A percentile compares a stretch with the other conserved stretches of the same genome.
Evolutionary conservation across 2,113 vertebrate genomes (phyloP).

Genomic region (Vombatus ursinus): DNA sequence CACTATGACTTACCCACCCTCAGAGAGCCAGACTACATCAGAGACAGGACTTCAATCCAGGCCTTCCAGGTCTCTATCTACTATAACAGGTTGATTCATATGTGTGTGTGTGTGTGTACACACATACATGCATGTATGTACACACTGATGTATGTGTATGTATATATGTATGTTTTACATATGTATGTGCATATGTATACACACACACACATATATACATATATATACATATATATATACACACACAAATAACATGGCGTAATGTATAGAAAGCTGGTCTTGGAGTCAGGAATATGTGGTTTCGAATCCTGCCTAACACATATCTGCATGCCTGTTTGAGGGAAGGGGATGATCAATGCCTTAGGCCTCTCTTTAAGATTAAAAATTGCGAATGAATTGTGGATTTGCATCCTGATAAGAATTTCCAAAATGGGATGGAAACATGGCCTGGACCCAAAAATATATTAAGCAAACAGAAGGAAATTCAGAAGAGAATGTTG

Average conservation of each 20-base stretch:
- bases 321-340: not conserved
- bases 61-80: not conserved
- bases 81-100: not conserved
- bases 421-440: not conserved
- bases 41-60: not conserved
- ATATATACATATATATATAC: too few relatives aligned
- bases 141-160: too few relatives aligned
- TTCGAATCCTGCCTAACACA: not conserved
- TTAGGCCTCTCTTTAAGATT: not conserved
- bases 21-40: not conserved
- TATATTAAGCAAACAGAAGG: not conserved
- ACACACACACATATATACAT: too few relatives aligned
- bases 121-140: too few relatives aligned
- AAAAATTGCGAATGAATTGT: not conserved
- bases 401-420: not conserved
- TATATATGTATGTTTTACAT: too few relatives aligned
- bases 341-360: not conserved
- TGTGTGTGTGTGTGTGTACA: not conserved
- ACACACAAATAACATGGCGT: too few relatives aligned
- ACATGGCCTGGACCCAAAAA: not conserved
- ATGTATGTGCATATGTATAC: not conserved
- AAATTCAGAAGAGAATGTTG: not conserved
- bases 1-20: not conserved
- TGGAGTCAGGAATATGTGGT: not conserved
- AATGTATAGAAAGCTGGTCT: not conserved